Percentiles rank a stretch among this genome's conserved stretches.
Conservation (phyloP, 2,113 vertebrate genomes). For the Nothocercus julius region DNA sequence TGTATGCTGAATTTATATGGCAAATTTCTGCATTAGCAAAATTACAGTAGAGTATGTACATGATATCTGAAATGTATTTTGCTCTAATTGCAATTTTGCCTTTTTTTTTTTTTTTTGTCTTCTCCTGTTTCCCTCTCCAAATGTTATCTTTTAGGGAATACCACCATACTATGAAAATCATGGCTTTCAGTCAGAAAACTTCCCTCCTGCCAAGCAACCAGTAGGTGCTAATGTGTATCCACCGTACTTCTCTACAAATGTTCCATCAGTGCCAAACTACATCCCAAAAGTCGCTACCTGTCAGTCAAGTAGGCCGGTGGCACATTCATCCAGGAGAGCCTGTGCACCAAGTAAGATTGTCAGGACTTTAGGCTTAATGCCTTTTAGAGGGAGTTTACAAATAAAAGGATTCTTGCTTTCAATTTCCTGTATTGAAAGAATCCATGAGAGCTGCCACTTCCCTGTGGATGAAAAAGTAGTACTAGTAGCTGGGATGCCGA, state of each 20-base stretch:
- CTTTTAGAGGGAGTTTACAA: background rate
- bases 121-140: background rate
- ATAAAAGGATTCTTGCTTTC: background rate
- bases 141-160: background rate
- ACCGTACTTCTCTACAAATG: background rate
- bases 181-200: constrained; percentile 73
- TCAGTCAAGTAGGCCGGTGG: background rate
- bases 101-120: background rate
- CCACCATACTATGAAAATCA: constrained; percentile 75
- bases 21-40: background rate
- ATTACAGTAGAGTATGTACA: background rate
- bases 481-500: background rate
- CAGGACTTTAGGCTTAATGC: accelerated
- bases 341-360: constrained; percentile 69
- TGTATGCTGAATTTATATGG: accelerated
- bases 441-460: background rate
- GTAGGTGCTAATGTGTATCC: background rate
- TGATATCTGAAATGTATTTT: background rate
- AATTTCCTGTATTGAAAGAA: accelerated
- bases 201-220: background rate
- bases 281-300: constrained; percentile 33
- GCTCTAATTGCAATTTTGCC: background rate
- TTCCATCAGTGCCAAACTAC: constrained; percentile 63
- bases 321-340: accelerated
- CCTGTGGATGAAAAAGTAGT: background rate